Evolutionary conservation across 1,140 invertebrate genomes (phyloP).

Genomic region (Schlechtendalia chinensis): DNA sequence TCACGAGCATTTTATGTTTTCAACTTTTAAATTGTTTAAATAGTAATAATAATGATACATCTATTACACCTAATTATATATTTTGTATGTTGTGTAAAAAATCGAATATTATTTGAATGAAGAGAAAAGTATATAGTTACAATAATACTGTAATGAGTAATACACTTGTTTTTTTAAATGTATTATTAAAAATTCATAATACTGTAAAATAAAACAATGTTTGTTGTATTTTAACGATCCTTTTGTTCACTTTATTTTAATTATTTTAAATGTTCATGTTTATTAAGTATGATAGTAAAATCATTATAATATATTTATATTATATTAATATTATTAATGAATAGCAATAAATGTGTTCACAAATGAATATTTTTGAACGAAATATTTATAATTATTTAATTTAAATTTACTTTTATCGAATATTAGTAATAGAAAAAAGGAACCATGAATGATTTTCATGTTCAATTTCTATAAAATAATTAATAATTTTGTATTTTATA

Average conservation of each 20-base stretch:
- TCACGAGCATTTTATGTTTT: constrained; percentile 10
- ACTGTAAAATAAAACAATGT: not conserved
- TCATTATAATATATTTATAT: not conserved
- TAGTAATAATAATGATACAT: not conserved
- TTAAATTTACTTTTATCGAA: too few relatives aligned
- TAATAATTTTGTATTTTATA: too few relatives aligned
- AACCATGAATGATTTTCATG: too few relatives aligned
- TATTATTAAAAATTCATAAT: not conserved
- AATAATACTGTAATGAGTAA: not conserved
- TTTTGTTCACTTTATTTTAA: constrained; percentile 17
- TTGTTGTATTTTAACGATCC: not conserved
- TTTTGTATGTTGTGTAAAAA: constrained; percentile 29
- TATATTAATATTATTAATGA: not conserved
- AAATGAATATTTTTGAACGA: not conserved
- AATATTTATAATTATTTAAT: too few relatives aligned
- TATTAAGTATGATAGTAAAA: too few relatives aligned
- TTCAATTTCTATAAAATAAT: too few relatives aligned
- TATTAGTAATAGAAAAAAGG: too few relatives aligned
- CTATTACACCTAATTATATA: constrained; percentile 11
- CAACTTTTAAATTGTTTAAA: constrained; percentile 16
- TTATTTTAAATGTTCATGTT: not conserved
- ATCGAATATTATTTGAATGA: not conserved
- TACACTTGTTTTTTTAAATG: too few relatives aligned
- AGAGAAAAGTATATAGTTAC: not conserved
- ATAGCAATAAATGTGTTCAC: not conserved